Conservation (phyloP, 2,113 vertebrate genomes). For the Lophochroa leadbeateri region DNA sequence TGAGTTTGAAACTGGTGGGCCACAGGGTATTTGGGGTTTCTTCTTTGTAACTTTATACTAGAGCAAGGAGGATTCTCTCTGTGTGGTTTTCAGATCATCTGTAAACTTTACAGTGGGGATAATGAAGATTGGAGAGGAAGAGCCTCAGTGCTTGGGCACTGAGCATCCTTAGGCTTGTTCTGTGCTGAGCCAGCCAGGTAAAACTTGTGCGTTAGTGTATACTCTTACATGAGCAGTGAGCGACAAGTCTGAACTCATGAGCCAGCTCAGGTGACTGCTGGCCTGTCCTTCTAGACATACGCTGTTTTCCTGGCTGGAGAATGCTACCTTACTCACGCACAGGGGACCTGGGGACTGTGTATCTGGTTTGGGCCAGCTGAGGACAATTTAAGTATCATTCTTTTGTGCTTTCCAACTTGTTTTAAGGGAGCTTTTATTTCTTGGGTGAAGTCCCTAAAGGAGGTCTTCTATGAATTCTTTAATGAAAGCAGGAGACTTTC, state of each 20-base stretch:
- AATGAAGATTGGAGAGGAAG: not conserved
- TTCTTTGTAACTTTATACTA: not conserved
- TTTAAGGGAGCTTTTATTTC: not conserved
- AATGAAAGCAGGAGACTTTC: not conserved
- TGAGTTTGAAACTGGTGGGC: not conserved
- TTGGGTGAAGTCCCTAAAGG: not conserved
- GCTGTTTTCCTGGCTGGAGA: not conserved
- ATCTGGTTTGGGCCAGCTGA: not conserved
- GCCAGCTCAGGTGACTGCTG: not conserved
- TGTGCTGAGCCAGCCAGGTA: not conserved
- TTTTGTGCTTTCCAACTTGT: not conserved
- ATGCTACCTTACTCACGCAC: rapidly evolving
- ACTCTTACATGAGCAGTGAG: not conserved
- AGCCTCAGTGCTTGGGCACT: not conserved
- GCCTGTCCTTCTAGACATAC: not conserved
- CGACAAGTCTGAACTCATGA: not conserved
- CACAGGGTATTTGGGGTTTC: rapidly evolving
- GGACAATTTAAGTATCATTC: not conserved
- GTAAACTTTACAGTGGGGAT: not conserved
- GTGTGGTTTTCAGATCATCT: not conserved
- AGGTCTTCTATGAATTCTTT: not conserved
- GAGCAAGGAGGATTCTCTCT: not conserved
- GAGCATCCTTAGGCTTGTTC: not conserved
- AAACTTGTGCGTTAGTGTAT: not conserved
- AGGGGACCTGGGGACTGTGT: not conserved